Conservation (phyloP, 2,888 invertebrate species). For the Hirtodrosophila cameraria region DNA sequence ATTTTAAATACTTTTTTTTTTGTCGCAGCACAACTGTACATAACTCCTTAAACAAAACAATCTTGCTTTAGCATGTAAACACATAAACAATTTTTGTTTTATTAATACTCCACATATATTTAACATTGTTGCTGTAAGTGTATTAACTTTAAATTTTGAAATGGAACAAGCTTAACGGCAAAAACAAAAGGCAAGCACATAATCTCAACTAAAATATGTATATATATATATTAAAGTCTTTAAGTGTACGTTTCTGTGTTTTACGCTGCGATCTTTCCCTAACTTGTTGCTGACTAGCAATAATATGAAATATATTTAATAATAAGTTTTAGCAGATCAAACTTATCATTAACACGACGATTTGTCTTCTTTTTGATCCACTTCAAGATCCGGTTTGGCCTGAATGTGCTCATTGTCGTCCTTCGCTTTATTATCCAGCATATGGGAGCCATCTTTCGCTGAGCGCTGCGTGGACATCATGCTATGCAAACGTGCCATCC, state of each 20-base stretch:
- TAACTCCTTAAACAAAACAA: constrained; percentile 43
- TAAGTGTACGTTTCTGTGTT: constrained; percentile 64
- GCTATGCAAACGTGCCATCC: constrained; percentile 83
- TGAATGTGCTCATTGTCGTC: constrained; percentile 84
- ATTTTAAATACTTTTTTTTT: no score
- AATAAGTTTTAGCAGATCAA: constrained; percentile 31
- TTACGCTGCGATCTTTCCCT: constrained; percentile 29
- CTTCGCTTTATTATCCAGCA: constrained; percentile 83
- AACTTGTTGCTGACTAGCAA: constrained; percentile 30
- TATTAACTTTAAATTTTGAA: constrained; percentile 45
- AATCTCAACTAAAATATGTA: constrained; percentile 51
- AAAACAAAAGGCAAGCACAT: no score
- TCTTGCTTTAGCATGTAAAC: constrained; percentile 11
- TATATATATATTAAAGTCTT: constrained; percentile 40
- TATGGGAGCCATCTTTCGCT: constrained; percentile 70
- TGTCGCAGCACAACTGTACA: no score
- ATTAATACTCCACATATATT: constrained; percentile 49
- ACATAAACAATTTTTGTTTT: constrained; percentile 42
- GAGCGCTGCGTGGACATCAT: constrained; percentile 75
- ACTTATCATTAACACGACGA: constrained; percentile 55
- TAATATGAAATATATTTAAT: constrained; percentile 40
- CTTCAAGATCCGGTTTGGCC: constrained; percentile 84
- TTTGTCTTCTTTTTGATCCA: constrained; percentile 83
- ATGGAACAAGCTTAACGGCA: constrained; percentile 41
- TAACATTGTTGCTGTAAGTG: constrained; percentile 44